These are phyloP conservation scores for Invenusta paracnida DNA, from an alignment of 2,888 invertebrate genomes.

Conservation along the genomic window DNA sequence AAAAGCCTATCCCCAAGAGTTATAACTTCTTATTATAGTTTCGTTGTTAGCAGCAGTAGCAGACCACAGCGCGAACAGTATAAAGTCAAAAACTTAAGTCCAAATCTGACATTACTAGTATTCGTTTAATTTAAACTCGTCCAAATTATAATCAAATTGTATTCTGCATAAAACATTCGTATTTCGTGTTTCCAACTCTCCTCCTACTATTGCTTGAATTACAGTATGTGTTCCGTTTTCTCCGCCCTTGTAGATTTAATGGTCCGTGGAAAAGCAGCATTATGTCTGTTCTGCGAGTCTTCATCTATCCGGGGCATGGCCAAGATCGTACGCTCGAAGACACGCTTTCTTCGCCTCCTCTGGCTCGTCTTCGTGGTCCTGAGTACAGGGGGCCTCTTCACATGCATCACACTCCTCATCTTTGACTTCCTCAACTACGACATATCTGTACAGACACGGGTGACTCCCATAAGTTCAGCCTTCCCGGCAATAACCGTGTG, in stretches of 20 bases:
- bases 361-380: constrained; percentile 41
- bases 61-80: neutral
- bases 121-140: too few relatives aligned
- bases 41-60: too few relatives aligned
- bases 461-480: constrained; percentile 20
- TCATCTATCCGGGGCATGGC: constrained; percentile 43
- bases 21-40: too few relatives aligned
- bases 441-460: constrained; percentile 35
- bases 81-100: neutral
- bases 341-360: constrained; percentile 28
- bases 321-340: constrained; percentile 31
- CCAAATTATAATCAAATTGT: too few relatives aligned
- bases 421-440: constrained; percentile 42
- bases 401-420: constrained; percentile 29
- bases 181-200: too few relatives aligned
- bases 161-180: too few relatives aligned
- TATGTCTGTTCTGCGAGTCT: constrained; percentile 38
- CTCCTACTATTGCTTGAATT: neutral
- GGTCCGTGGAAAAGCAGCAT: neutral
- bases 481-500: constrained; percentile 44
- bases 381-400: constrained; percentile 38
- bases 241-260: neutral
- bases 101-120: neutral
- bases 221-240: neutral
- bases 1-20: too few relatives aligned